Conservation (phyloP, 1,140 invertebrate genomes). For the Platyura marginata region DNA sequence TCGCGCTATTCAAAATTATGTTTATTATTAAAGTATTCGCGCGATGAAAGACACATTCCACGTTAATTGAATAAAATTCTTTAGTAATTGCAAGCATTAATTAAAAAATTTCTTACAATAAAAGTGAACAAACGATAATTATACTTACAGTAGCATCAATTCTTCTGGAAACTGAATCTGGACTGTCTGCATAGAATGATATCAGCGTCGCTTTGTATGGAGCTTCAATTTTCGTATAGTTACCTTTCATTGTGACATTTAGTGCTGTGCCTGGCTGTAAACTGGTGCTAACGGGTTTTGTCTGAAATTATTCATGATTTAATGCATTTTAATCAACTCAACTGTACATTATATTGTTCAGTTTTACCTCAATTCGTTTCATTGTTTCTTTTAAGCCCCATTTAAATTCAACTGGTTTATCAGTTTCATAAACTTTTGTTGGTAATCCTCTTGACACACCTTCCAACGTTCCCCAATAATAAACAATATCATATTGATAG, state of each 20-base stretch:
- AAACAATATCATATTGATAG: constrained; percentile 44
- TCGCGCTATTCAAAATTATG: no score
- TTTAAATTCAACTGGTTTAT: constrained; percentile 32
- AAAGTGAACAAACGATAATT: no score
- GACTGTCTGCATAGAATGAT: constrained; percentile 43
- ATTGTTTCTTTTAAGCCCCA: constrained; percentile 44
- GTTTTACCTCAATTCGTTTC: constrained; percentile 34
- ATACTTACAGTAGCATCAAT: constrained; percentile 15
- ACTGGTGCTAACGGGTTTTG: constrained; percentile 17
- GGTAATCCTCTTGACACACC: constrained; percentile 53
- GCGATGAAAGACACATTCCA: no score
- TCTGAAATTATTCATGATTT: no score
- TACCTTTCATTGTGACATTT: constrained; percentile 54
- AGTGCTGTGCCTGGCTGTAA: constrained; percentile 51
- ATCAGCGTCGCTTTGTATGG: constrained; percentile 50
- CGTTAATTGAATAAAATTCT: no score
- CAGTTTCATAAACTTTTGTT: constrained; percentile 38
- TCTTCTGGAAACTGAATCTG: constrained; percentile 18
- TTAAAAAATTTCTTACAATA: no score
- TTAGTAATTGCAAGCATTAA: no score
- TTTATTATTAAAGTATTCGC: no score
- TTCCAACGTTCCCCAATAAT: constrained; percentile 60
- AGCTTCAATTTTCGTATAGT: constrained; percentile 46
- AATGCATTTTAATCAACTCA: no score
- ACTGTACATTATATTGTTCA: no score